These are phyloP conservation scores for Rhodeus uyekii DNA, from an alignment of 2,797 vertebrate genomes.

Conservation along the genomic window DNA sequence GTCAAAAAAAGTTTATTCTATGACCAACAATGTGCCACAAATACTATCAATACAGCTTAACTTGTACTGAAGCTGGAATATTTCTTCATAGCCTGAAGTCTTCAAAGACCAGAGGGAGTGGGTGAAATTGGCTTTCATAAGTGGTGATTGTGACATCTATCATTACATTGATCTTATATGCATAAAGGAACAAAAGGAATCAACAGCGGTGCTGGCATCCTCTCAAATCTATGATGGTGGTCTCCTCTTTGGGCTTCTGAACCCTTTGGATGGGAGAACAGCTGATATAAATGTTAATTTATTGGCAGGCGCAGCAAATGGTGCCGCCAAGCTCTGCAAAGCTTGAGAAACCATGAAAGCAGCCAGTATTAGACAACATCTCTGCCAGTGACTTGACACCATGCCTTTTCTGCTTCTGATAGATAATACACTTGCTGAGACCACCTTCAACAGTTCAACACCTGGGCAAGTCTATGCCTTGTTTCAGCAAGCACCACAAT, in stretches of 20 bases:
- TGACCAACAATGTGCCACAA: neutral
- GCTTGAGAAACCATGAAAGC: constrained; percentile 14
- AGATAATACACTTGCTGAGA: neutral
- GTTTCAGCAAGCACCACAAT: constrained; percentile 17
- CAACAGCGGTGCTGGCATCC: constrained; percentile 7
- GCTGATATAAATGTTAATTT: constrained; percentile 37
- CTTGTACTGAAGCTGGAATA: neutral
- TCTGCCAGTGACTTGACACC: neutral
- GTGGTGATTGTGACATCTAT: constrained; percentile 20
- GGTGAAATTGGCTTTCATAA: neutral
- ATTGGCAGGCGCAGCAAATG: constrained; percentile 6
- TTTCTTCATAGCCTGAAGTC: neutral
- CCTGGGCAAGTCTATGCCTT: neutral
- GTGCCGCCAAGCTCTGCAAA: constrained; percentile 1
- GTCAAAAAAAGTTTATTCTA: neutral
- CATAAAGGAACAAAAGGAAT: constrained; percentile 19
- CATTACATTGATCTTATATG: constrained; percentile 23
- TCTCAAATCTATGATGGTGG: constrained; percentile 21
- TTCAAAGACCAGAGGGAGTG: neutral
- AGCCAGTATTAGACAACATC: constrained; percentile 16
- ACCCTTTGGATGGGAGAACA: constrained; percentile 5
- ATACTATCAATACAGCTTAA: neutral
- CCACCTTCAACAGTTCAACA: constrained; percentile 3
- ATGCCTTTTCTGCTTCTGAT: neutral
- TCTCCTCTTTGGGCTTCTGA: constrained; percentile 13